Evolutionary conservation across 2,113 vertebrate genomes (phyloP).

Genomic region (Scytalopus superciliaris): DNA sequence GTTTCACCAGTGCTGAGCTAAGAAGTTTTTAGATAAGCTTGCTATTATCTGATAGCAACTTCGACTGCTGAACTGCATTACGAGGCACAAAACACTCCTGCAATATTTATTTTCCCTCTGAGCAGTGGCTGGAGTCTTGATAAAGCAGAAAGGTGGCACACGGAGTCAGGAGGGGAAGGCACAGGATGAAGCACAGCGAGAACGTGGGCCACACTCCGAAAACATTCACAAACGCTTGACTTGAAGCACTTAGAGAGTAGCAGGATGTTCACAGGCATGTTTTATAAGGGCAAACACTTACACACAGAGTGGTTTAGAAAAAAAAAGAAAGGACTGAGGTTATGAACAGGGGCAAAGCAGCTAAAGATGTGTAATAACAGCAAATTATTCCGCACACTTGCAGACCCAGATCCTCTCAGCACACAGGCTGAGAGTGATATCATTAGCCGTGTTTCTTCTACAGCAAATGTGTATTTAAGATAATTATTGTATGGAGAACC

Average conservation of each 20-base stretch:
- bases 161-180: neutral
- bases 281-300: neutral
- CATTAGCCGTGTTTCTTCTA: neutral
- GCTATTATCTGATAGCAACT: neutral
- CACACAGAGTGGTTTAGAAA: neutral
- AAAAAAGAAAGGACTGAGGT: neutral
- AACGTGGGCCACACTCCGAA: neutral
- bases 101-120: conserved; percentile 53
- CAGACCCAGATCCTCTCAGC: neutral
- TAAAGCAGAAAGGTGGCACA: neutral
- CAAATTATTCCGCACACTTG: neutral
- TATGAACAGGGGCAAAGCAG: neutral
- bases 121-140: neutral
- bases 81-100: conserved; percentile 3
- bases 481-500: neutral
- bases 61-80: neutral
- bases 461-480: neutral
- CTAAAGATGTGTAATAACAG: neutral
- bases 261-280: neutral
- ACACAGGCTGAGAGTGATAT: too few relatives aligned
- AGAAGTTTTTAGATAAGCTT: neutral
- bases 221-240: neutral
- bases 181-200: neutral
- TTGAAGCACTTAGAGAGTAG: neutral
- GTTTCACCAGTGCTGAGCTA: neutral